Percentiles rank a stretch among this genome's conserved stretches.
Conservation (phyloP, 2,888 invertebrate genomes). For the Pardosa pseudoannulata region DNA sequence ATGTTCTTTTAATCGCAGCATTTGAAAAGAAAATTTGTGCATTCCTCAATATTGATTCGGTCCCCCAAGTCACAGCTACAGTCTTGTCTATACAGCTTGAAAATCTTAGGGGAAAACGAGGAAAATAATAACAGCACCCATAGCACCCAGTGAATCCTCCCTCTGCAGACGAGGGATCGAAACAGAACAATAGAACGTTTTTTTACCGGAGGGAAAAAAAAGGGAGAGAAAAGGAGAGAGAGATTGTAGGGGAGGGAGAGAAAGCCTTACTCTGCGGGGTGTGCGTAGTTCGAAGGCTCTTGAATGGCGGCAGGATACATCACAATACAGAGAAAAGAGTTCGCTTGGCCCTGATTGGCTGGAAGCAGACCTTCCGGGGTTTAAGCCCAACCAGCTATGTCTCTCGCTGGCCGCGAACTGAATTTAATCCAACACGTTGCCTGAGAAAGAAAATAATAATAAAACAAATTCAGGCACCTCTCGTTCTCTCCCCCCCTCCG, state of each 20-base stretch:
- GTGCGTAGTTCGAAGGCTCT: slow-evolving; percentile 32
- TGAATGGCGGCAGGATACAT: slow-evolving; percentile 72
- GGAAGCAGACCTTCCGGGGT: slow-evolving; percentile 61
- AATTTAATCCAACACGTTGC: slow-evolving; percentile 69
- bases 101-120: not conserved
- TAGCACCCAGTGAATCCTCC: slow-evolving; percentile 6
- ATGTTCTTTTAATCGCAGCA: too few species aligned
- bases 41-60: slow-evolving; percentile 10
- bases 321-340: slow-evolving; percentile 64
- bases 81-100: not conserved
- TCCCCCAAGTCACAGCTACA: not conserved
- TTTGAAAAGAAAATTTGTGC: too few species aligned
- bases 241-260: not conserved
- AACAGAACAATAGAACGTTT: slow-evolving; percentile 27
- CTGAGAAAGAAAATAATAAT: slow-evolving; percentile 49
- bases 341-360: slow-evolving; percentile 65
- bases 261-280: slow-evolving; percentile 18
- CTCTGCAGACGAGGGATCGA: slow-evolving; percentile 14
- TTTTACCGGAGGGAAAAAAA: slow-evolving; percentile 8
- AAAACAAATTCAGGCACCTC: not conserved
- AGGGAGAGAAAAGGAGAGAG: slow-evolving; percentile 4
- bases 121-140: slow-evolving; percentile 2
- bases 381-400: slow-evolving; percentile 64
- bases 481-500: not conserved
- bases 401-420: slow-evolving; percentile 54